Evolutionary conservation across 2,888 invertebrate genomes (phyloP).

Genomic region (Nephrocerus scutellatus): DNA sequence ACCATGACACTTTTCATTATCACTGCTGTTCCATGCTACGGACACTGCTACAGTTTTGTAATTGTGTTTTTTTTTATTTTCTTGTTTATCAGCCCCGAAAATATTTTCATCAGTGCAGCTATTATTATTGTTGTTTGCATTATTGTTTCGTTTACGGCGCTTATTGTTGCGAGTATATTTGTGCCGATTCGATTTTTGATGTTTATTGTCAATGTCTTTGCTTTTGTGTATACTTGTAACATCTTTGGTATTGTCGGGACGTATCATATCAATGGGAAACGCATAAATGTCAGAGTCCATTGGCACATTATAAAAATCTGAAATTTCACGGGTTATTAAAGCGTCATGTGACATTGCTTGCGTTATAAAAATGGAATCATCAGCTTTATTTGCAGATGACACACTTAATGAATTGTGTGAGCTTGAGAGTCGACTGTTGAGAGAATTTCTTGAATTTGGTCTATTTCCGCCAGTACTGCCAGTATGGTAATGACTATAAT

Average conservation of each 20-base stretch:
- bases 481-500: conserved; percentile 28
- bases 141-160: conserved; percentile 40
- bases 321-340: conserved; percentile 67
- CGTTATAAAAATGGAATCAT: conserved; percentile 80
- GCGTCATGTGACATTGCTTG: conserved; percentile 85
- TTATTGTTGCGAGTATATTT: conserved; percentile 39
- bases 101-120: conserved; percentile 31
- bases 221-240: conserved; percentile 46
- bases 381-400: conserved; percentile 64
- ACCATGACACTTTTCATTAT: conserved; percentile 20
- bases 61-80: conserved; percentile 20
- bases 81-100: conserved; percentile 24
- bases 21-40: conserved; percentile 6
- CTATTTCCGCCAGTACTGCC: conserved; percentile 48
- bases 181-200: conserved; percentile 26
- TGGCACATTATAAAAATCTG: conserved; percentile 81
- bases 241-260: conserved; percentile 52
- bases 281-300: conserved; percentile 84
- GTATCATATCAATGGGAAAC: conserved; percentile 74
- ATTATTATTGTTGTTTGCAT: conserved; percentile 31
- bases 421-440: conserved; percentile 72
- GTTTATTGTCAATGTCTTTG: conserved; percentile 20
- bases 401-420: conserved; percentile 76
- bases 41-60: too few species aligned
- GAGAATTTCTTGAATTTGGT: conserved; percentile 69